These are phyloP conservation scores for Lochmaea crataegi DNA, from an alignment of 2,888 invertebrate genomes.

Conservation along the genomic window DNA sequence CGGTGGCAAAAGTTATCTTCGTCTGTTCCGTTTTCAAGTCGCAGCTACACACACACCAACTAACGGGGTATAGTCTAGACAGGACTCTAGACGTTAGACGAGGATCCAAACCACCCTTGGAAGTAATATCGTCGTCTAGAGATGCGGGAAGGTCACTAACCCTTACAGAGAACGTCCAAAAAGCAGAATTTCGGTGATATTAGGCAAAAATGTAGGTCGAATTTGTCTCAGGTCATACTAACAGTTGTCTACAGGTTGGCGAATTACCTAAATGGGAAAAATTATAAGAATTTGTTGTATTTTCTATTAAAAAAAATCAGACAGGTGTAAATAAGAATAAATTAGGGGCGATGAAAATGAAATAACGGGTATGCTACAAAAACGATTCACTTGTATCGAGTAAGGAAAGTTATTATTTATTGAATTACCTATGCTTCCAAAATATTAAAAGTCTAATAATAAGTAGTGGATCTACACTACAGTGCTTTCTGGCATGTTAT, in stretches of 20 bases:
- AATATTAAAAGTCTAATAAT: too few relatives aligned
- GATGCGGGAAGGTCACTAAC: constrained; percentile 39
- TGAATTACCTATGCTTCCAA: too few relatives aligned
- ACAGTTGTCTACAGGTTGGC: neutral
- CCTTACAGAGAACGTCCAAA: constrained; percentile 18
- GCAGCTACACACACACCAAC: constrained; percentile 22
- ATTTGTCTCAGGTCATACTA: neutral
- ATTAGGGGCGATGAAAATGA: too few relatives aligned
- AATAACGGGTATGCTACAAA: too few relatives aligned
- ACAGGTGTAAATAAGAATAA: too few relatives aligned
- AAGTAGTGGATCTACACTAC: too few relatives aligned
- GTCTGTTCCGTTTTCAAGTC: constrained; percentile 28
- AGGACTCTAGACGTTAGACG: constrained; percentile 44
- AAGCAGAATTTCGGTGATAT: constrained; percentile 18
- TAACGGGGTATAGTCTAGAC: constrained; percentile 41
- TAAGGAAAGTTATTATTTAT: too few relatives aligned
- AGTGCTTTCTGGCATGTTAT: too few relatives aligned
- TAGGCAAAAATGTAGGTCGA: constrained; percentile 15
- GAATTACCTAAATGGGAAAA: neutral
- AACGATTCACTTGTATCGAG: too few relatives aligned
- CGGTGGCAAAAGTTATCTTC: constrained; percentile 38
- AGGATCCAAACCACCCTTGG: constrained; percentile 43
- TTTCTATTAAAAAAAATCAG: too few relatives aligned
- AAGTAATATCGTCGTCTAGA: constrained; percentile 36
- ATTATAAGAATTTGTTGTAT: too few relatives aligned